Evolutionary conservation across 2,113 vertebrate species (phyloP).

Genomic region (Hiodon tergisus): DNA sequence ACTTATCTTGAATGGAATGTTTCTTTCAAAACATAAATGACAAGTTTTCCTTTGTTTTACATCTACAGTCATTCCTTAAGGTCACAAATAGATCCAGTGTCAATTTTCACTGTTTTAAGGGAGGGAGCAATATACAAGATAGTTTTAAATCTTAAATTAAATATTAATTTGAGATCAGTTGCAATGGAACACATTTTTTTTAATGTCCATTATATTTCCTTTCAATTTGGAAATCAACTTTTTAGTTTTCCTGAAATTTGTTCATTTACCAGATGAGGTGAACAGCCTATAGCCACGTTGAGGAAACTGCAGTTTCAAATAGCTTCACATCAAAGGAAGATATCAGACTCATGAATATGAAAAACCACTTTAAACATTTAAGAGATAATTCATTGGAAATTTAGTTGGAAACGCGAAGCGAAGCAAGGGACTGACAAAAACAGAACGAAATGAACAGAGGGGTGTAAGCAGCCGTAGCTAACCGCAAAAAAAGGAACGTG

Average conservation of each 20-base stretch:
- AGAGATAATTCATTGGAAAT: constrained; percentile 9
- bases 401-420: constrained; percentile 5
- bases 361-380: constrained; percentile 2
- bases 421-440: background rate
- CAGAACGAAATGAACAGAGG: background rate
- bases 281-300: background rate
- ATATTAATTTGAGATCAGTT: too few relatives aligned
- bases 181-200: too few relatives aligned
- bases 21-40: too few relatives aligned
- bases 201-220: too few relatives aligned
- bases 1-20: too few relatives aligned
- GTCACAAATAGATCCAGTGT: too few relatives aligned
- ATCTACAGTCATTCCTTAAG: too few relatives aligned
- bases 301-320: constrained; percentile 15
- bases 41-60: too few relatives aligned
- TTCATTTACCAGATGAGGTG: background rate
- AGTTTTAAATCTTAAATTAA: background rate
- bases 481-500: background rate
- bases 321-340: constrained; percentile 14
- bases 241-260: too few relatives aligned
- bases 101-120: too few relatives aligned
- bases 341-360: background rate
- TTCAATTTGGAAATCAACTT: too few relatives aligned
- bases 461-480: constrained; percentile 1
- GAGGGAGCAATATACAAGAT: background rate